Evolutionary conservation across 2,888 invertebrate genomes (phyloP), one percentile per base, ranked within the genome.

Genomic region (Lasioglossum malachurum): DNA sequence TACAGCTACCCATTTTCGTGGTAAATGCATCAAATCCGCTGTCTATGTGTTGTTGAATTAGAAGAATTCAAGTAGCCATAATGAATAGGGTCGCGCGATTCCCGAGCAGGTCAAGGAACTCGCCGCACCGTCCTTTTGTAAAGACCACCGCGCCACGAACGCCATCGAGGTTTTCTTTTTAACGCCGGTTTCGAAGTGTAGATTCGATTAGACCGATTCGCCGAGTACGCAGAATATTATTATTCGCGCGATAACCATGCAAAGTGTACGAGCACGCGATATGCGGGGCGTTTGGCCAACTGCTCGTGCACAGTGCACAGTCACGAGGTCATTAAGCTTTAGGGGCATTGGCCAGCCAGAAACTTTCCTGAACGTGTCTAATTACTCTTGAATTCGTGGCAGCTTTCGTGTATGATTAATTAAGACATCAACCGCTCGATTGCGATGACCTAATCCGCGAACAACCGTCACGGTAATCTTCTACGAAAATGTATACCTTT

Each of bases 261-360:
- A 86, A 87, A 75, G 82, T 64, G 83, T 79, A 74, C 35, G 84
- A 78, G 91, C 93, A 93, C 93, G 93, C 93, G 91, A 94, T 91
- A 86, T 84, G 87, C 91, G 90, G 90, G 90, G 89, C 90, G 89
- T 93, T 91, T 92, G 90, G 88, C 90, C 92, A 90, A 90, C 88
- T 85, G 85, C 90, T 91, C 89, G 88, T 88, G 82, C 89, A 90
- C 92, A 93, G 93, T 94, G 82, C 89, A 90, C 92, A 93, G 93
- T 94, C 92, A 93, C 91, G 93, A 90, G 93, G 93, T 94, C 93
- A 94, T 94, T 92, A 92, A 93, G 93, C 91, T 91, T 92, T 87
- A 88, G 85, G 90, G 86, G 85, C 87, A 89, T 91, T 90, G 91
- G 79, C 88, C 91, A 88, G 75, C 73, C 71, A 57, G 76, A 80